Percentiles rank a stretch among this genome's conserved stretches.
Conservation (phyloP, 2,888 invertebrate genomes). For the Bruchidius siliquastri region DNA sequence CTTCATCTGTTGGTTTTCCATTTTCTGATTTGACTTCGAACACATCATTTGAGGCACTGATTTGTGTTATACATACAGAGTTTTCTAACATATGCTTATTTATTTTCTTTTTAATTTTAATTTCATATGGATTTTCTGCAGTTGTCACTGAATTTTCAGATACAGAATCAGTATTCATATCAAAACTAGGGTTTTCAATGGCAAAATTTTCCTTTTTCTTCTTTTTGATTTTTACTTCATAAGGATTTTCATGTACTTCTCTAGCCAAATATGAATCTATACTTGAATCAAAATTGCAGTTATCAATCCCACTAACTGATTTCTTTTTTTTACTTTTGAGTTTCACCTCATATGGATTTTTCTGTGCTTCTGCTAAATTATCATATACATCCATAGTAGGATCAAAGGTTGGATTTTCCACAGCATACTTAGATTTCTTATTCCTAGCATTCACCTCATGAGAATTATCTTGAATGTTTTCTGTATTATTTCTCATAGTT, state of each 20-base stretch:
- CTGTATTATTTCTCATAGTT: not conserved
- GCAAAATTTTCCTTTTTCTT: slow-evolving; percentile 12
- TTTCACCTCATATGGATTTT: not conserved
- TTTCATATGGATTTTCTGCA: slow-evolving; percentile 13
- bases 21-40: not conserved
- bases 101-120: slow-evolving; percentile 17
- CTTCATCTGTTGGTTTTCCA: not conserved
- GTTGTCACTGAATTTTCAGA: slow-evolving; percentile 5
- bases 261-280: not conserved
- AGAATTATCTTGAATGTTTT: slow-evolving; percentile 11
- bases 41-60: too few species aligned
- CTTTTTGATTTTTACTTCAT: slow-evolving; percentile 2
- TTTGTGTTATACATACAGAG: too few species aligned
- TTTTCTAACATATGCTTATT: not conserved
- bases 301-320: not conserved
- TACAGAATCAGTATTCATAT: slow-evolving; percentile 9
- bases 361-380: not conserved
- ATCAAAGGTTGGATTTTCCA: slow-evolving; percentile 1
- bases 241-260: slow-evolving; percentile 2
- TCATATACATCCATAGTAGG: not conserved
- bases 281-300: not conserved
- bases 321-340: not conserved
- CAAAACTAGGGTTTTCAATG: slow-evolving; percentile 7
- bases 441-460: not conserved
- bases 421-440: not conserved